Base-by-base conservation (phyloP, 1,140 invertebrate genomes). In the Polypedilum vanderplanki region DNA sequence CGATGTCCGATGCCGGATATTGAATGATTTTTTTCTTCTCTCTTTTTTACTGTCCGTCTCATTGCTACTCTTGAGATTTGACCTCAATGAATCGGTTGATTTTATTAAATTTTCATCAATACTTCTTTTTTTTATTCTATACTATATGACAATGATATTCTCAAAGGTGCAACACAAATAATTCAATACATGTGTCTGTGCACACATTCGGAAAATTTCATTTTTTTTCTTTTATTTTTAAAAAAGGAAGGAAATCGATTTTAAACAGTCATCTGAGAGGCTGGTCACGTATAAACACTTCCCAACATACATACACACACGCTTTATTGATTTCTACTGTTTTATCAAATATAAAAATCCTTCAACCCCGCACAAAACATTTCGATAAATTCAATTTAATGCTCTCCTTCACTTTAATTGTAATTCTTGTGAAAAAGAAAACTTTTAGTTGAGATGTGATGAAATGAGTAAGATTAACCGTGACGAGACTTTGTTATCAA, bases 341-440 rank as follows among this genome's bases (percentile, higher is more conserved):
- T 20, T 70, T 70, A 70, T 70, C 65, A 70, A 70, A 70, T 70
- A 70, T 18, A 70, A 70, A 18, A 70, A 70, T 9, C 18, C 24
- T 33, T 33, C 24, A 33, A 33, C 24, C 24, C 41, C 46, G 15
- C 46, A 57, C 3, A 57, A 12, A 57, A 57, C 12, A 57, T 15
- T 57, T n/a, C 12, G 46, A 20, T 70, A 70, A 70, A 70, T 70
- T 70, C 65, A 70, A 70, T 70, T 70, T 70, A 70, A 70, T 70
- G 18, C 65, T 70, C 17, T 70, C 24, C 24, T 70, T 70, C 7
- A 22, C 20, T 70, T 70, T 70, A 70, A 70, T 70, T 70, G 65
- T 70, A 70, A 70, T 70, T 18, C 65, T 70, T 70, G 46, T n/a
- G 12, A n/a, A 57, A n/a, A n/a, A n/a, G 1, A n/a, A 4, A 12